Base-by-base conservation (phyloP, 2,888 invertebrate genomes). In the Microctonus hyperodae region DNA sequence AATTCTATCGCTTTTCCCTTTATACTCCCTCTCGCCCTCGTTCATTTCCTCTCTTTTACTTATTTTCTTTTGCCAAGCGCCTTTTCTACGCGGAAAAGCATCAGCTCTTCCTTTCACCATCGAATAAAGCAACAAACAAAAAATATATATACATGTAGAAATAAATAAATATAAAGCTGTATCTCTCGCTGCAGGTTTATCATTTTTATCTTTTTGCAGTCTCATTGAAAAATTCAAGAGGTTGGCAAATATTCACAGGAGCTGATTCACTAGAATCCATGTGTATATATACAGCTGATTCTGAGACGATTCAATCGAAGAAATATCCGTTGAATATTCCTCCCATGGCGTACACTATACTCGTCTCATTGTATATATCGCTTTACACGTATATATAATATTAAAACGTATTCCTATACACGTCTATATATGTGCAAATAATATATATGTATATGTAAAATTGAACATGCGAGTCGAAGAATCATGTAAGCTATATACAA, bases 231-330 rank as follows among this genome's bases (percentile, higher is more conserved):
- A 58, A 37, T 61, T 51, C n/a, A 33, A 31, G 28, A 33, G 50
- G 28, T 9, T 16, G 44, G 23, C 6, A 11, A 22, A 20, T 50
- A 22, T 50, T 51, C 50, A 51, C 61, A 11, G 33, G 16, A 33
- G 35, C 50, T 25, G 23, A 44, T 59, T 25, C 59, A 59, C 0
- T 11, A 57, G 9, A 55, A 9, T 9, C 20, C 25, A n/a, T 50
- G 22, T 51, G 11, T 51, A 40, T 16, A n/a, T n/a, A 40, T 44
- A n/a, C 16, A 44, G 3, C 31, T n/a, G 16, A 28, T n/a, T n/a
- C 10, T 23, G 9, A 53, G 53, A 70, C 69, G 68, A 67, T 69
- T 72, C 72, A 72, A 72, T 72, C 65, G 63, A 53, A 67, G 61
- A 65, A 70, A 65, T 62, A 68, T 37, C 66, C 37, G 37, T 23